Percentiles rank a stretch among this genome's conserved stretches.
Conservation (phyloP, 2,888 invertebrate genomes). For the Ormia ochracea region DNA sequence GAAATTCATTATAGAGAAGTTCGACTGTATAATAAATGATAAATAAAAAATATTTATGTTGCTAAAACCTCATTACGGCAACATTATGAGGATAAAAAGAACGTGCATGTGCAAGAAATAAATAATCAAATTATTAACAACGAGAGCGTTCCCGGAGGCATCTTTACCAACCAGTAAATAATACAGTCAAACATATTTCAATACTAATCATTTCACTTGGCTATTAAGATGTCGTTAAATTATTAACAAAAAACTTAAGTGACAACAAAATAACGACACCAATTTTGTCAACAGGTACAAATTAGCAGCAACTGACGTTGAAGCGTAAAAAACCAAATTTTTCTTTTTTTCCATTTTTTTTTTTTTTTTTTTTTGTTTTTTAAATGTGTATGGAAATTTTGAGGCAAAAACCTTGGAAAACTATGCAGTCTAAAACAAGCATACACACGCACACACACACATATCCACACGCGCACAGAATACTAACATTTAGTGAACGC, state of each 20-base stretch:
- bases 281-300: slow-evolving; percentile 59
- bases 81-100: slow-evolving; percentile 5
- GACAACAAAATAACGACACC: slow-evolving; percentile 35
- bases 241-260: slow-evolving; percentile 38
- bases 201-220: neutral
- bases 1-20: too few species aligned
- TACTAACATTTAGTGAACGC: neutral
- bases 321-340: neutral
- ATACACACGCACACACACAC: too few species aligned
- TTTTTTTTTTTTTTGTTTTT: too few species aligned
- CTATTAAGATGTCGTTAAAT: slow-evolving; percentile 56
- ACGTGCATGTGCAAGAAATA: slow-evolving; percentile 21
- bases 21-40: too few species aligned
- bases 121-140: slow-evolving; percentile 17
- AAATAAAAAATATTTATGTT: slow-evolving; percentile 9
- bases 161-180: neutral
- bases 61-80: neutral
- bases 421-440: neutral
- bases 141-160: slow-evolving; percentile 47
- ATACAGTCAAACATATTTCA: neutral
- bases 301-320: slow-evolving; percentile 54
- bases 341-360: too few species aligned
- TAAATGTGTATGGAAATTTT: too few species aligned
- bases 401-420: slow-evolving; percentile 42
- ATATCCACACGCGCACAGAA: too few species aligned